Evolutionary conservation across 2,888 invertebrate species (phyloP).

Genomic region (Stenolophus ochropezus): DNA sequence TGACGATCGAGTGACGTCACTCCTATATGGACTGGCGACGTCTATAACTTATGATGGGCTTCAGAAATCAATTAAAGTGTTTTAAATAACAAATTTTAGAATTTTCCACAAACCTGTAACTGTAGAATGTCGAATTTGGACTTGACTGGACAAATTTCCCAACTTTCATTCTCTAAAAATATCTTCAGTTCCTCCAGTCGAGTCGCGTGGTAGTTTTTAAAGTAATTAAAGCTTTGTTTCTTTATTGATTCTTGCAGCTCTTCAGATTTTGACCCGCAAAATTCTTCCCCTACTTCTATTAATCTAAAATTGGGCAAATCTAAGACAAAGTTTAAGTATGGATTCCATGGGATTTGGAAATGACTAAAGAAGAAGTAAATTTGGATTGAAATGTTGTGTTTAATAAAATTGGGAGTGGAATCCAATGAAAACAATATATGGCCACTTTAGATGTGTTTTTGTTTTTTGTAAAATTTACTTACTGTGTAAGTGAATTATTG

Average conservation of each 20-base stretch:
- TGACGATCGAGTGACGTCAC: too few relatives aligned
- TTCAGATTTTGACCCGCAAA: slow-evolving; percentile 91
- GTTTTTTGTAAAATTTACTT: too few relatives aligned
- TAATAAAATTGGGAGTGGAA: too few relatives aligned
- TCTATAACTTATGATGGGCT: too few relatives aligned
- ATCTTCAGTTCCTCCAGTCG: slow-evolving; percentile 92
- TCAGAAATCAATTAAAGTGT: not conserved
- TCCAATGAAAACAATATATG: too few relatives aligned
- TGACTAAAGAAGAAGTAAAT: too few relatives aligned
- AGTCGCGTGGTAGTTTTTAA: slow-evolving; percentile 89
- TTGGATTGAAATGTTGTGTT: too few relatives aligned
- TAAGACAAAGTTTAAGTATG: too few relatives aligned
- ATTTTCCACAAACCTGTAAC: slow-evolving; percentile 80
- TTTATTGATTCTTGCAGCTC: slow-evolving; percentile 91
- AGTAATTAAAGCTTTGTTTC: slow-evolving; percentile 91
- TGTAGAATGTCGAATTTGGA: slow-evolving; percentile 88
- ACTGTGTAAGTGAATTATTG: too few relatives aligned
- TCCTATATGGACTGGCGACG: too few relatives aligned
- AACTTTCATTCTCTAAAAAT: slow-evolving; percentile 96
- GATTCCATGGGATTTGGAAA: too few relatives aligned
- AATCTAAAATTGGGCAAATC: slow-evolving; percentile 78
- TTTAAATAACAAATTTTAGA: not conserved
- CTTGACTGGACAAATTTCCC: slow-evolving; percentile 95
- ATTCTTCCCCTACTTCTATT: slow-evolving; percentile 92
- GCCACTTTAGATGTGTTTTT: too few relatives aligned